phyloP scores from a whole-genome alignment of 64 coral and sea anemone species.

The Astreopora myriophthalma region DNA sequence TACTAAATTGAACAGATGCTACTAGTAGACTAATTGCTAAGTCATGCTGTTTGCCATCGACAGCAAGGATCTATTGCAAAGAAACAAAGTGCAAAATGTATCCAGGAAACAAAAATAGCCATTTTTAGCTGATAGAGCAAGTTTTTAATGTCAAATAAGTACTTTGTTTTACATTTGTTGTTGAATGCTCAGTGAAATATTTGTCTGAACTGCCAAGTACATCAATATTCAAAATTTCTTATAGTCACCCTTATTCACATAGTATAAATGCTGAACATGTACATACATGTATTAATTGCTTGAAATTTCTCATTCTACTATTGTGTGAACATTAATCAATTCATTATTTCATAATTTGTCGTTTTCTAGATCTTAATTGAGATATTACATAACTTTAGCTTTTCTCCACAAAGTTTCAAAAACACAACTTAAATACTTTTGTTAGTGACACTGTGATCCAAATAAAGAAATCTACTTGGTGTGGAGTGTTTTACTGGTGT shows the following conservation, averaged over 20 bases:
- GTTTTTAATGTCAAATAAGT: neutral
- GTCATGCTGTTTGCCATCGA: too few relatives aligned
- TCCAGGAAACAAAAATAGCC: neutral
- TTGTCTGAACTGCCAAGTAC: too few relatives aligned
- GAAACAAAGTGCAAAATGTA: neutral
- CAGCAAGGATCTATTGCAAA: too few relatives aligned
- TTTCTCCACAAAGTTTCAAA: neutral
- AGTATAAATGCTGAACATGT: too few relatives aligned
- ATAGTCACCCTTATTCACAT: too few relatives aligned
- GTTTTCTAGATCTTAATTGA: neutral
- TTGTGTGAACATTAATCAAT: neutral
- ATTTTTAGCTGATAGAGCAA: neutral
- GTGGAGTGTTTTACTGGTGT: neutral
- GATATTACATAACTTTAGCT: too few relatives aligned
- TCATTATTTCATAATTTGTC: neutral
- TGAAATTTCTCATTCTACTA: too few relatives aligned
- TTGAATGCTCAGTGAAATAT: neutral
- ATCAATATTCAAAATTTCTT: too few relatives aligned
- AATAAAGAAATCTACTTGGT: neutral
- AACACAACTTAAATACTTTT: slow-evolving; percentile 4
- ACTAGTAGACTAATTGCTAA: too few relatives aligned
- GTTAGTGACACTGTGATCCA: neutral
- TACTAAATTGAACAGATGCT: too few relatives aligned
- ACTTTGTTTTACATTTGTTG: neutral
- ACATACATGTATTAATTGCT: too few relatives aligned